Conservation (phyloP, 2,797 vertebrate species). For the Eurystomus glaucurus region DNA sequence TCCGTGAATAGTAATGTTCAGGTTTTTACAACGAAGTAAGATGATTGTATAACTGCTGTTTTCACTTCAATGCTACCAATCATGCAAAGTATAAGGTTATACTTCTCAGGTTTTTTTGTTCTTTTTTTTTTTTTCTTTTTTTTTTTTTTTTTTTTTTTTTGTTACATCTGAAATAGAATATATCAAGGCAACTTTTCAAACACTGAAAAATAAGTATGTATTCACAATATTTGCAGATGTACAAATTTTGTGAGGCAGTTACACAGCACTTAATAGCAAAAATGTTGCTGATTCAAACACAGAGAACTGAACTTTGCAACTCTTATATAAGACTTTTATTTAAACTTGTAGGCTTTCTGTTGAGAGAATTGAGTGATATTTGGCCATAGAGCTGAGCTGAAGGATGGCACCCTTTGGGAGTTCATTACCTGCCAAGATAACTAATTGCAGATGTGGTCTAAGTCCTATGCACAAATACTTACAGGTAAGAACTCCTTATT, state of each 20-base stretch:
- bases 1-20: conserved; percentile 28
- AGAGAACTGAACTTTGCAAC: not conserved
- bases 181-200: not conserved
- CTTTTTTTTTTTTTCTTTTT: conserved; percentile 37
- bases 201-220: accelerated
- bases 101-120: not conserved
- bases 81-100: conserved; percentile 37
- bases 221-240: not conserved
- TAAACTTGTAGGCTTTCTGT: not conserved
- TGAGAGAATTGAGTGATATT: not conserved
- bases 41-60: not conserved
- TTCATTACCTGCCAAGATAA: not conserved
- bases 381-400: not conserved
- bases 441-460: not conserved
- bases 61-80: conserved; percentile 2
- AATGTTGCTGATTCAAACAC: not conserved
- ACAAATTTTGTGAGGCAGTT: not conserved
- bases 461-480: not conserved
- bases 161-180: conserved; percentile 28
- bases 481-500: not conserved
- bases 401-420: not conserved
- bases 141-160: conserved; percentile 39
- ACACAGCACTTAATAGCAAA: not conserved
- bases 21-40: conserved; percentile 30
- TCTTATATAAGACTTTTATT: not conserved